Percentiles rank a stretch among this genome's conserved stretches.
Conservation (phyloP, 2,797 vertebrate species). For the Anomalospiza imberbis region DNA sequence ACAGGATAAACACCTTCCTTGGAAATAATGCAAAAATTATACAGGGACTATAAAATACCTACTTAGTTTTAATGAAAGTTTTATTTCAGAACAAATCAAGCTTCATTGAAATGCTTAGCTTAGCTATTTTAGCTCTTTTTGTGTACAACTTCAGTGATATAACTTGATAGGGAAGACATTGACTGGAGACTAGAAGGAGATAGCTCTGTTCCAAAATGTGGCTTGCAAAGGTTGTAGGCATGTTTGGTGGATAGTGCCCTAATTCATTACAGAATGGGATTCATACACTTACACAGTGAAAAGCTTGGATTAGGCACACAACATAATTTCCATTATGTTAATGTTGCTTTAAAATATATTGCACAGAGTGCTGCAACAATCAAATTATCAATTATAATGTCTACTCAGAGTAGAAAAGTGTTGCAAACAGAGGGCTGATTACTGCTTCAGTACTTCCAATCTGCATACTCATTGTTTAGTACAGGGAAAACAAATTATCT, state of each 20-base stretch:
- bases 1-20: not conserved
- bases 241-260: not conserved
- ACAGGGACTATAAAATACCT: not conserved
- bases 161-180: not conserved
- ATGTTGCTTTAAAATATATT: conserved; percentile 87
- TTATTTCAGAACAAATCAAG: not conserved
- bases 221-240: not conserved
- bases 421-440: conserved; percentile 85
- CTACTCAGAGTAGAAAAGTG: conserved; percentile 82
- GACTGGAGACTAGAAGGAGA: not conserved
- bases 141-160: not conserved
- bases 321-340: conserved; percentile 86
- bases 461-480: conserved; percentile 93
- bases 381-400: conserved; percentile 89
- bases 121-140: not conserved
- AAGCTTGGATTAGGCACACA: conserved; percentile 79
- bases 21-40: not conserved
- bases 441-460: conserved; percentile 91
- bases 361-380: conserved; percentile 81
- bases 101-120: not conserved
- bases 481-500: conserved; percentile 98
- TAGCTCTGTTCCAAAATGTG: not conserved
- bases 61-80: not conserved
- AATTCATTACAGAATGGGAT: conserved; percentile 56
- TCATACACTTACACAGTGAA: conserved; percentile 69